A percentile compares a stretch with the other conserved stretches of the same genome.
Evolutionary conservation across 2,888 invertebrate species (phyloP).

Genomic region (Spilarctia lutea): DNA sequence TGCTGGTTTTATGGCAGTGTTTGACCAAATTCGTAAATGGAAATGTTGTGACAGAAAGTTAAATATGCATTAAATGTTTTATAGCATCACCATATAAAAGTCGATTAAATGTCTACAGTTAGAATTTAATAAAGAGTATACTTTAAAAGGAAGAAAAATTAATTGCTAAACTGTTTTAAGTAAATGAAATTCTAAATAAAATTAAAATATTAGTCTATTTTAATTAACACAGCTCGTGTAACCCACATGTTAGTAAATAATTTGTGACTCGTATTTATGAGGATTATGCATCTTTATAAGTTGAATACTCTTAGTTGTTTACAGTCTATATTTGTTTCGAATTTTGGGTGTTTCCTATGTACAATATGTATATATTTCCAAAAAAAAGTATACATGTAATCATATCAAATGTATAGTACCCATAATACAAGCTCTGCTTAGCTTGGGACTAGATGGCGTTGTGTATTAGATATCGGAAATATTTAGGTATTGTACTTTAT

Average conservation of each 20-base stretch:
- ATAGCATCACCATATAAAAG: neutral
- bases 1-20: constrained; percentile 62
- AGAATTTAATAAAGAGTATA: neutral
- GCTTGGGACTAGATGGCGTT: too few relatives aligned
- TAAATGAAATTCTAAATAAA: neutral
- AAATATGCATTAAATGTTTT: neutral
- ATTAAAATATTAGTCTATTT: too few relatives aligned
- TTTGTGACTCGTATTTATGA: neutral
- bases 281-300: neutral
- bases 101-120: neutral
- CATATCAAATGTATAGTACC: too few relatives aligned
- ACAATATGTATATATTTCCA: too few relatives aligned
- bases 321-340: neutral
- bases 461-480: too few relatives aligned
- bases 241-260: neutral
- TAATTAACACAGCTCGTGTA: neutral
- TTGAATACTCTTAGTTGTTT: neutral
- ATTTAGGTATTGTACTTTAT: too few relatives aligned
- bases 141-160: neutral
- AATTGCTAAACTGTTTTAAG: neutral
- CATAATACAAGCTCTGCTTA: too few relatives aligned
- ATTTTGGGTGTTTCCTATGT: too few relatives aligned
- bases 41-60: constrained; percentile 49
- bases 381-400: too few relatives aligned
- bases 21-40: constrained; percentile 58